phyloP scores from a whole-genome alignment of 2,113 vertebrate species.

The Halichoeres trimaculatus region DNA sequence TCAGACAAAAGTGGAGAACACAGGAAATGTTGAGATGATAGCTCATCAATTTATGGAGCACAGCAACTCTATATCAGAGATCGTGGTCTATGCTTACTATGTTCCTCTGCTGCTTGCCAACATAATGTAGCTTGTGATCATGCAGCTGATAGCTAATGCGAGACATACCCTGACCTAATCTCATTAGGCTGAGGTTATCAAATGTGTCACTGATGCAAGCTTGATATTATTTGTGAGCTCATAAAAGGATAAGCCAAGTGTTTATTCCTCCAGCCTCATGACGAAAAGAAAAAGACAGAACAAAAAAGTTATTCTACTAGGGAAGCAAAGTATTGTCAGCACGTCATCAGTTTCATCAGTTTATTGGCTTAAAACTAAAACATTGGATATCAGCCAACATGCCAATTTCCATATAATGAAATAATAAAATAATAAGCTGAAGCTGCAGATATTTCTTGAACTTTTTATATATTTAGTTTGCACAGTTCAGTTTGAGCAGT shows the following conservation, averaged over 20 bases:
- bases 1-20: conserved; percentile 54
- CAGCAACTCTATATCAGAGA: too few relatives aligned
- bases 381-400: too few relatives aligned
- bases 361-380: too few relatives aligned
- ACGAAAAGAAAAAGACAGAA: conserved; percentile 25
- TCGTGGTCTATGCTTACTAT: background rate
- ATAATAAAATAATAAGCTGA: too few relatives aligned
- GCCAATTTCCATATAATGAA: too few relatives aligned
- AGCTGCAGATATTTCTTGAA: too few relatives aligned
- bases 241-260: conserved; percentile 42
- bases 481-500: too few relatives aligned
- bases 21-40: conserved; percentile 48
- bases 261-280: conserved; percentile 61
- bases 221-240: conserved; percentile 40
- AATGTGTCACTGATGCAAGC: conserved; percentile 11
- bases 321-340: too few relatives aligned
- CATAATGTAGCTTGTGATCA: background rate
- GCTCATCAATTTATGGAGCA: conserved; percentile 34
- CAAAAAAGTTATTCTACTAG: too few relatives aligned
- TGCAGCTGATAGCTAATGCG: conserved; percentile 14
- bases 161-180: conserved; percentile 11
- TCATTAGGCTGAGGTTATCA: background rate
- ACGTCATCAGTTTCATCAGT: too few relatives aligned
- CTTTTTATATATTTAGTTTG: too few relatives aligned
- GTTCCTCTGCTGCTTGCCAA: conserved; percentile 25